Evolutionary conservation across 2,113 vertebrate genomes (phyloP).

Genomic region (Phasianus colchicus): DNA sequence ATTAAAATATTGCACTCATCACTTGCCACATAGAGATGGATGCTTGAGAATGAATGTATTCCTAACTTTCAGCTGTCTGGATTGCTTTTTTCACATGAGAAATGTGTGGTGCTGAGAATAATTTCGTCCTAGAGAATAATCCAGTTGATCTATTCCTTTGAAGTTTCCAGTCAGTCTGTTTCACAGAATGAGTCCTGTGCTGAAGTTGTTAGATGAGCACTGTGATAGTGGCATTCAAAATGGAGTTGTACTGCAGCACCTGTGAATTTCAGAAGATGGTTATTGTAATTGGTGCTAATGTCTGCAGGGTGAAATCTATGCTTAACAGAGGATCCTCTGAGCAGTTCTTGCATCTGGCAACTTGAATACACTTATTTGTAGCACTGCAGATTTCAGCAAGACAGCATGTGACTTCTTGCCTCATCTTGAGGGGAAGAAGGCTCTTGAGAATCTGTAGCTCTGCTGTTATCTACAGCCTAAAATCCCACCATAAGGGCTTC

Average conservation of each 20-base stretch:
- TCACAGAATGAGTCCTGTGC: background rate
- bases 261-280: background rate
- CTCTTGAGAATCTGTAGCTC: background rate
- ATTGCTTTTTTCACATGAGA: background rate
- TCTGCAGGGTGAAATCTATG: background rate
- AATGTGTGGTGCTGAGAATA: background rate
- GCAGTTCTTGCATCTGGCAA: background rate
- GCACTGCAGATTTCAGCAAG: background rate
- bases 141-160: background rate
- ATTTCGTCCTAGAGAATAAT: background rate
- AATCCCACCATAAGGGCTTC: background rate
- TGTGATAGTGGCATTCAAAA: background rate
- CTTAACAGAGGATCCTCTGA: background rate
- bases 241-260: background rate
- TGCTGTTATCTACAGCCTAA: background rate
- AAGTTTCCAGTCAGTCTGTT: background rate
- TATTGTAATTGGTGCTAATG: background rate
- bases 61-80: background rate
- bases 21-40: background rate
- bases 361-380: background rate
- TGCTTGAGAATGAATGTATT: background rate
- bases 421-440: background rate
- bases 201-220: background rate
- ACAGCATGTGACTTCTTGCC: background rate
- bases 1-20: background rate